Evolutionary conservation across 2,888 invertebrate genomes (phyloP).

Genomic region (Autographa gamma): DNA sequence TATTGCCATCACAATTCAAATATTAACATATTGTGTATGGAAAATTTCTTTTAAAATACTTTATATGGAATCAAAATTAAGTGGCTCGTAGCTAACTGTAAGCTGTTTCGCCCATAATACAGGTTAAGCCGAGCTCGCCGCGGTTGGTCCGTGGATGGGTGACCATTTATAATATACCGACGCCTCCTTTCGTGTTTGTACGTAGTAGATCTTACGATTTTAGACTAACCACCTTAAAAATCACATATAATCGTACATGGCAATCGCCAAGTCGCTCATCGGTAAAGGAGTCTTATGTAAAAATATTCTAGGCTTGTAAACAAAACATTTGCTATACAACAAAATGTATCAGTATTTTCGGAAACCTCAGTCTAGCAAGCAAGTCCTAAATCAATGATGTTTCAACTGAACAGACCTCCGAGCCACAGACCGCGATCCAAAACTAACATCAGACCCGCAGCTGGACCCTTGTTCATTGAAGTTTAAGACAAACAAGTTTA

Average conservation of each 20-base stretch:
- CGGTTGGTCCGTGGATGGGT: no score
- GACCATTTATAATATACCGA: no score
- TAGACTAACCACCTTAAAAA: no score
- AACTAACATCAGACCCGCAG: background rate
- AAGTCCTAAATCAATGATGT: background rate
- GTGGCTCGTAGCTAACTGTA: background rate
- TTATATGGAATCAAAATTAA: background rate
- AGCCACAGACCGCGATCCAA: background rate
- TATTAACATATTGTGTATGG: background rate
- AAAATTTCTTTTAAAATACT: background rate
- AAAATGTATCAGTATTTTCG: background rate
- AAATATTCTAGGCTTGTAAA: background rate
- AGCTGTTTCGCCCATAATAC: no score
- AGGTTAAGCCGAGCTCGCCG: no score
- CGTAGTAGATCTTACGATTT: no score
- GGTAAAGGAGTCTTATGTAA: no score
- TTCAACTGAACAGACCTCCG: background rate
- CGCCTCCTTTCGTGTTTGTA: no score
- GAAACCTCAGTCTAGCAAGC: background rate
- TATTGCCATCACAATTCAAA: background rate
- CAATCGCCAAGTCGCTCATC: no score
- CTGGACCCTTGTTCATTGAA: background rate
- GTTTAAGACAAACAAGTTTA: background rate
- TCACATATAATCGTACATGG: no score
- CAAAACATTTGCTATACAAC: background rate